phyloP scores from a whole-genome alignment of 2,113 vertebrate genomes.

The Shinisaurus crocodilurus region DNA sequence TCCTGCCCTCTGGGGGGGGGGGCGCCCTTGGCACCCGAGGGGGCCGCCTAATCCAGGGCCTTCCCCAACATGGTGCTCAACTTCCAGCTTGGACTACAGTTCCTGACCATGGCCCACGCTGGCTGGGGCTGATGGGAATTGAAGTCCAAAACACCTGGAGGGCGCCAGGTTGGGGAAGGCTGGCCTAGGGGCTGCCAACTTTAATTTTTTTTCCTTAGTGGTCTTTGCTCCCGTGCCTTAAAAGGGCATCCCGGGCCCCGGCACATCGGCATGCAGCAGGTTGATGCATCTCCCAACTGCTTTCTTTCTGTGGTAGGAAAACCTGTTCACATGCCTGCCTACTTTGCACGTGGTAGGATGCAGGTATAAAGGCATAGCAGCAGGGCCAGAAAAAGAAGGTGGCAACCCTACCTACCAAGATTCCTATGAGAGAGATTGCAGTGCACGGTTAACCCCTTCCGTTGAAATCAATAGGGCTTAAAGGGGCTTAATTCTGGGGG shows the following conservation, averaged over 20 bases:
- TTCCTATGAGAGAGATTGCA: not conserved
- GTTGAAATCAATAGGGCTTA: not conserved
- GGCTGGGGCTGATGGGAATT: no score
- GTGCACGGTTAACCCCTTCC: not conserved
- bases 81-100: not conserved
- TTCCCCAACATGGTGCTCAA: not conserved
- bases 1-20: slow-evolving; percentile 24
- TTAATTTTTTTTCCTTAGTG: not conserved
- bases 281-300: not conserved
- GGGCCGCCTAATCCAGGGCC: no score
- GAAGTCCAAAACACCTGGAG: no score
- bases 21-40: not conserved
- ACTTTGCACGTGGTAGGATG: not conserved
- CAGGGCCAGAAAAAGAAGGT: not conserved
- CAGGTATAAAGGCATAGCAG: not conserved
- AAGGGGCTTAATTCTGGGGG: not conserved
- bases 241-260: not conserved
- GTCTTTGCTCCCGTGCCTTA: not conserved
- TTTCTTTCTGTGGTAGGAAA: not conserved
- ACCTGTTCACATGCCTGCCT: no score
- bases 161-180: not conserved
- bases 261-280: not conserved
- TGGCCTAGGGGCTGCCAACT: not conserved
- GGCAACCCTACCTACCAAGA: not conserved
- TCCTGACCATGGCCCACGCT: not conserved